Conservation (phyloP, 2,797 vertebrate species). For the Tenualosa thibaudeaui region DNA sequence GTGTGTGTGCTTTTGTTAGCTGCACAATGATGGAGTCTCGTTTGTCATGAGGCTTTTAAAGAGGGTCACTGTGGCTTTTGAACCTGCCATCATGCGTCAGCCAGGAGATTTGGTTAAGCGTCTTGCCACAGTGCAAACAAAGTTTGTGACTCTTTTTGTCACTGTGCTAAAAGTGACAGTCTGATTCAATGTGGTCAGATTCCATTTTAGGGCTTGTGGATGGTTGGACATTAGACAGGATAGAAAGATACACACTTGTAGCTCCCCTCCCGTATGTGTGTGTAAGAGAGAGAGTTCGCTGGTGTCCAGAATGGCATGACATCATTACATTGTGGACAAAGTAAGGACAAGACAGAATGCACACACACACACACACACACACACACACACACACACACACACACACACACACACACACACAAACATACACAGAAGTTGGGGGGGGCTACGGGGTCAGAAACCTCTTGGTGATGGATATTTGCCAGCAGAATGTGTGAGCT, state of each 20-base stretch:
- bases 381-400: slow-evolving; percentile 4
- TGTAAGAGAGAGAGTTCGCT: not conserved
- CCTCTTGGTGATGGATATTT: no score
- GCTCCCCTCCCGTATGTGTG: not conserved
- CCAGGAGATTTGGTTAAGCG: not conserved
- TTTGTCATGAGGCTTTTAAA: slow-evolving; percentile 34
- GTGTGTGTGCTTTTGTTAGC: slow-evolving; percentile 28
- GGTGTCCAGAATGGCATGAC: not conserved
- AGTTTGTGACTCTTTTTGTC: not conserved
- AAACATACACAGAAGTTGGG: not conserved
- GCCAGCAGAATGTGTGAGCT: no score
- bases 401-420: slow-evolving; percentile 4
- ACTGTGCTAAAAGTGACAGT: not conserved
- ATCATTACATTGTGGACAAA: not conserved
- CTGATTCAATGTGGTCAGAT: no score
- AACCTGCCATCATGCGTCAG: slow-evolving; percentile 9
- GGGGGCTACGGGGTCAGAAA: no score
- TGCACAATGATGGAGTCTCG: slow-evolving; percentile 29
- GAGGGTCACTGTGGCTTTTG: not conserved
- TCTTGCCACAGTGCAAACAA: not conserved
- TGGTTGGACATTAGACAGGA: not conserved
- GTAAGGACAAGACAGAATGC: not conserved
- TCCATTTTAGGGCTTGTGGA: not conserved
- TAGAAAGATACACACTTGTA: not conserved
- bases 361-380: not conserved